Evolutionary conservation across 2,113 vertebrate genomes (phyloP).

Genomic region (Eleginops maclovinus): DNA sequence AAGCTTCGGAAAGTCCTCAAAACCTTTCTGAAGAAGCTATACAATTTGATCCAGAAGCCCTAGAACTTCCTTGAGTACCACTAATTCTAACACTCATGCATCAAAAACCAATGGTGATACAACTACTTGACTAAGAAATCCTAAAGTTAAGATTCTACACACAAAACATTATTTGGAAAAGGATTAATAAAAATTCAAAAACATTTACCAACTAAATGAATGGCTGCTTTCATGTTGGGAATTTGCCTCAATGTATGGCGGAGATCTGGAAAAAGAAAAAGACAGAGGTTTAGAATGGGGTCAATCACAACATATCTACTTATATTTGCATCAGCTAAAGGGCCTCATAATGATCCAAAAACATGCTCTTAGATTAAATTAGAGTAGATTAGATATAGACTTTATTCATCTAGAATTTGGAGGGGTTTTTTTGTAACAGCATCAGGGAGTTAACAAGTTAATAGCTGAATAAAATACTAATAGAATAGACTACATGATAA

Average conservation of each 20-base stretch:
- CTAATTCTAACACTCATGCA: neutral
- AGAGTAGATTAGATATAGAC: too few relatives aligned
- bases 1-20: neutral
- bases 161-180: neutral
- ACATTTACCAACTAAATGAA: slow-evolving; percentile 72
- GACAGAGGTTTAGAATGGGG: neutral
- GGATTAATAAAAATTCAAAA: neutral
- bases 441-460: too few relatives aligned
- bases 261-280: slow-evolving; percentile 66
- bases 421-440: too few relatives aligned
- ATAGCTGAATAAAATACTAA: too few relatives aligned
- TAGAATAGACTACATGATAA: too few relatives aligned
- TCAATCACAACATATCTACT: too few relatives aligned
- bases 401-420: too few relatives aligned
- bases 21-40: neutral
- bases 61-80: neutral
- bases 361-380: too few relatives aligned
- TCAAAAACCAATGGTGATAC: neutral
- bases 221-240: slow-evolving; percentile 67
- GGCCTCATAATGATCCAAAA: too few relatives aligned
- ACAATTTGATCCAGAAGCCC: neutral
- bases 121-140: neutral
- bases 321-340: too few relatives aligned
- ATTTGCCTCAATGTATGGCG: slow-evolving; percentile 72
- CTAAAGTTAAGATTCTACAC: neutral